These are phyloP conservation scores for Apoda limacodes DNA, from an alignment of 2,888 invertebrate genomes.

Conservation along the genomic window DNA sequence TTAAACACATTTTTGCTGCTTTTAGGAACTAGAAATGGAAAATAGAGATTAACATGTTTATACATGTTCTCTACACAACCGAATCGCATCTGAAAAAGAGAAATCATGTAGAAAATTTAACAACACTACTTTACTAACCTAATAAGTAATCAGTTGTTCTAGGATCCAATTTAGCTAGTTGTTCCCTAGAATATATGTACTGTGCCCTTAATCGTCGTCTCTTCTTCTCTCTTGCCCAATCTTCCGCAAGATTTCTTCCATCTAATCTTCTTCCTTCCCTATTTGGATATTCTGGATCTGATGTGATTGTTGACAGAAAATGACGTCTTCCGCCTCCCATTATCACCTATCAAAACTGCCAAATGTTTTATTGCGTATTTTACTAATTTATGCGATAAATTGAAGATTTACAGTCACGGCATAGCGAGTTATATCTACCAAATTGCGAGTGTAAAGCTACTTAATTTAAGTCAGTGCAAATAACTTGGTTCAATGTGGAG, in stretches of 20 bases:
- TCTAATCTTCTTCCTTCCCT: constrained; percentile 80
- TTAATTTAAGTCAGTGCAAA: no score
- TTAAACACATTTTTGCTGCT: no score
- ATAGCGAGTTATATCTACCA: no score
- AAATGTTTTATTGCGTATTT: constrained; percentile 3
- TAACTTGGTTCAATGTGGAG: no score
- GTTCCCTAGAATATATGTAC: constrained; percentile 80
- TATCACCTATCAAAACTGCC: constrained; percentile 73
- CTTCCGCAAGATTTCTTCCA: constrained; percentile 82
- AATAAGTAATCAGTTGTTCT: constrained; percentile 78
- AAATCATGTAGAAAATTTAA: background rate
- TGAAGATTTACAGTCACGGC: no score
- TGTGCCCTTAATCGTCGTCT: constrained; percentile 74
- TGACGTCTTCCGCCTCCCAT: constrained; percentile 83
- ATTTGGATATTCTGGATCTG: constrained; percentile 76
- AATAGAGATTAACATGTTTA: no score
- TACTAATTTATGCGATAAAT: constrained; percentile 4
- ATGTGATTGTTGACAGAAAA: constrained; percentile 78
- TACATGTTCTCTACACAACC: no score
- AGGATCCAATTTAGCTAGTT: constrained; percentile 77
- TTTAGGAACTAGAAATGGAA: no score
- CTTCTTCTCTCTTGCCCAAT: constrained; percentile 82
- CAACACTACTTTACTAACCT: constrained; percentile 60
- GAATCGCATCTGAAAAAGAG: no score
- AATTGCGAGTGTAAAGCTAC: no score